Conservation (phyloP, 2,113 vertebrate genomes). For the Pongo abelii region DNA sequence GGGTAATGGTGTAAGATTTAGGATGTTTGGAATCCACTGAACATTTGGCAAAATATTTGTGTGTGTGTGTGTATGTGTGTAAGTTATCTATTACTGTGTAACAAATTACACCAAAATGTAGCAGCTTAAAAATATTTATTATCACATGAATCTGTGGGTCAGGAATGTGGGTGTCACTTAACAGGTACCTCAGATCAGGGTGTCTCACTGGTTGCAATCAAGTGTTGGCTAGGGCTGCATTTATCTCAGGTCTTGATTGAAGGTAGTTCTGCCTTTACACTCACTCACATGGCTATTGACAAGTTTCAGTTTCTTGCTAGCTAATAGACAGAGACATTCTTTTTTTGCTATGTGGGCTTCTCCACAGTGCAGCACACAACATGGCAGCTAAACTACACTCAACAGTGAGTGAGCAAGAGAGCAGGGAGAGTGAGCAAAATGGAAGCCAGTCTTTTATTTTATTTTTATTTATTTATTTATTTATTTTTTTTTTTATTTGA, state of each 20-base stretch:
- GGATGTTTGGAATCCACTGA: not conserved
- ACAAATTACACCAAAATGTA: not conserved
- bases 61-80: not conserved
- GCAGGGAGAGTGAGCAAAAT: not conserved
- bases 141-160: not conserved
- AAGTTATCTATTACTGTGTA: not conserved
- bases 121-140: not conserved
- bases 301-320: not conserved
- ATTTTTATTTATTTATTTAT: too few species aligned
- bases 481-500: not conserved
- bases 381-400: not conserved
- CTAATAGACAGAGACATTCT: not conserved
- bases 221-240: not conserved
- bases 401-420: not conserved
- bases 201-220: not conserved
- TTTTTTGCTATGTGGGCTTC: not conserved
- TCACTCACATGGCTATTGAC: not conserved
- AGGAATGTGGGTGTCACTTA: not conserved
- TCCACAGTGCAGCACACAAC: not conserved
- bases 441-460: too few species aligned
- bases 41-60: constrained; percentile 8
- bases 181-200: not conserved
- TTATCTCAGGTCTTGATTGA: not conserved
- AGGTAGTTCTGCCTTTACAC: not conserved
- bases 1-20: not conserved